phyloP scores from a whole-genome alignment of 2,797 vertebrate species.

The Orestias chungarensis region DNA sequence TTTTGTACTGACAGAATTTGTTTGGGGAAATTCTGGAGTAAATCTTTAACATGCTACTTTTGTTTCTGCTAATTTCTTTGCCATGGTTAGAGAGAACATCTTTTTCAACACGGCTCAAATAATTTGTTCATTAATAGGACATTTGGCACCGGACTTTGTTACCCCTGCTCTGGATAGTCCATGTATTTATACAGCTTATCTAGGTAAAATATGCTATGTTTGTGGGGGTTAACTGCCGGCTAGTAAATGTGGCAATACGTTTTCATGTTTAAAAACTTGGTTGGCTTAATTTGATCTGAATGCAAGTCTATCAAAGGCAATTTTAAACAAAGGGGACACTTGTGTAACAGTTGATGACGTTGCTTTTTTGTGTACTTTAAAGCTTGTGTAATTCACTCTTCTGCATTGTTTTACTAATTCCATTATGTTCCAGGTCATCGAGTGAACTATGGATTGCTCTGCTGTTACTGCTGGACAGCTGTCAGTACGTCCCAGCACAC shows the following conservation, averaged over 20 bases:
- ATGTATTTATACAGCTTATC: not conserved
- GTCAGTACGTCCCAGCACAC: constrained; percentile 33
- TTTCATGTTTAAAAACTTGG: not conserved
- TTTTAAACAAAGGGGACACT: not conserved
- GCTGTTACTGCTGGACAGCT: constrained; percentile 52
- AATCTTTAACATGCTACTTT: too few relatives aligned
- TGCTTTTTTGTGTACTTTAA: not conserved
- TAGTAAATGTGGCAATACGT: not conserved
- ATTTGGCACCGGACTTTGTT: not conserved
- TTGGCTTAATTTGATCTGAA: not conserved
- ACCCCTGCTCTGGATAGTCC: not conserved
- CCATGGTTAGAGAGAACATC: not conserved
- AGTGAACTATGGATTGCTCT: constrained; percentile 27
- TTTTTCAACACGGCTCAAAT: not conserved
- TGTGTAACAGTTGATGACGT: not conserved
- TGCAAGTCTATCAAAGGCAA: not conserved
- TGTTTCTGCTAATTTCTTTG: not conserved
- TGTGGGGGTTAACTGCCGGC: not conserved
- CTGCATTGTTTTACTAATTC: not conserved
- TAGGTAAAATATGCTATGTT: not conserved
- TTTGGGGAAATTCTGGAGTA: too few relatives aligned
- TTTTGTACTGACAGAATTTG: too few relatives aligned
- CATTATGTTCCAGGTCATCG: constrained; percentile 52
- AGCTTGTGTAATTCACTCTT: not conserved
- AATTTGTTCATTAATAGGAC: not conserved